These are phyloP conservation scores for Alligator sinensis DNA, from an alignment of 2,113 vertebrate genomes.

Conservation along the genomic window DNA sequence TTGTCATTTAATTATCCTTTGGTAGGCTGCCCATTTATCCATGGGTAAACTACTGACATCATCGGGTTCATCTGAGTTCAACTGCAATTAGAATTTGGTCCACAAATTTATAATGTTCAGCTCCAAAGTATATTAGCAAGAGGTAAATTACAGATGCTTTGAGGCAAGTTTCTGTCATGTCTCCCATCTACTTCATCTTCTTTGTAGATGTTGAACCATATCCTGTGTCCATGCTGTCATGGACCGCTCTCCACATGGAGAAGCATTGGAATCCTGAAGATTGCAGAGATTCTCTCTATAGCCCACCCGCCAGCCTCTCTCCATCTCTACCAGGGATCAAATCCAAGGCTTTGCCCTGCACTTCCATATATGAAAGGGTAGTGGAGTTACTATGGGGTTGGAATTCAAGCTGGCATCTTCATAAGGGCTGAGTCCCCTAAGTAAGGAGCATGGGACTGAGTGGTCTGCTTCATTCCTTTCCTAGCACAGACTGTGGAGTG, in stretches of 20 bases:
- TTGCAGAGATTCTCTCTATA: not conserved
- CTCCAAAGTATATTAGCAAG: not conserved
- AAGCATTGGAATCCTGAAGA: not conserved
- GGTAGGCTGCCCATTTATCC: not conserved
- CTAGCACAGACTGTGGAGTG: not conserved
- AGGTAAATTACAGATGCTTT: not conserved
- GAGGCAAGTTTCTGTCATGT: not conserved
- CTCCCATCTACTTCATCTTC: not conserved
- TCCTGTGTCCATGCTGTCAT: not conserved
- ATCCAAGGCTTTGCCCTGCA: not conserved
- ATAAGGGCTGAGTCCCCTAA: not conserved
- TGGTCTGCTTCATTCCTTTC: not conserved
- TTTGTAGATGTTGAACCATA: not conserved
- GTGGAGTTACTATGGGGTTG: not conserved
- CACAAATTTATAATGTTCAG: not conserved
- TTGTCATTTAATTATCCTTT: not conserved
- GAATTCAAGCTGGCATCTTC: not conserved
- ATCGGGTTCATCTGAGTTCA: not conserved
- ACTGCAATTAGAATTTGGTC: not conserved
- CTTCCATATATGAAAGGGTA: not conserved
- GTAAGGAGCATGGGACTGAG: not conserved
- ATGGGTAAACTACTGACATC: not conserved
- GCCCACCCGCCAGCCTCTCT: not conserved
- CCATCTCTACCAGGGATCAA: not conserved
- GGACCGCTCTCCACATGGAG: not conserved